Base-by-base conservation (phyloP, 2,888 invertebrate genomes). In the Onthophagus sagittarius region DNA sequence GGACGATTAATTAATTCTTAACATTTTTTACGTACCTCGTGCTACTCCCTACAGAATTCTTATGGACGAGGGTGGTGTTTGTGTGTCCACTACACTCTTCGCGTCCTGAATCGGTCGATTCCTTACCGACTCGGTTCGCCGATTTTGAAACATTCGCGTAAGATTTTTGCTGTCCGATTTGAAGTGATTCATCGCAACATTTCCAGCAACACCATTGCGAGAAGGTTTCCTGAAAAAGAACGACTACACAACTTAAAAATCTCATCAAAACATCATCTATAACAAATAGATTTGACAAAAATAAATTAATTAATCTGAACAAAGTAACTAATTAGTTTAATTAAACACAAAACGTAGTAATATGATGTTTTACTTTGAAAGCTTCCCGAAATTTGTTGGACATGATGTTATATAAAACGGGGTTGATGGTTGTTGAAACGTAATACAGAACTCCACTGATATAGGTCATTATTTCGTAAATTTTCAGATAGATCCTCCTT, bases 361-460 rank as follows among this genome's bases (percentile, higher is more conserved):
- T 23, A 2, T 53, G 11, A 7, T 63, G 71, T 70, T 87, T 86
- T 86, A 95, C 96, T 92, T 93, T 94, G 86, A 97, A 97, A 67
- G 97, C 97, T 77, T 93, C 93, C 65, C 96, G 89, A 83, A 97
- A 97, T 84, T 96, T 96, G 84, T 94, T 91, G 5, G 96, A 97
- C 96, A 97, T 96, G 72, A 96, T 93, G 85, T 96, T 95, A 86
- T 98, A 97, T 62, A 97, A 89, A 76, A 97, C 89, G 0, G 97
- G 97, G 85, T 97, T 98, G 82, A 97, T 93, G 80, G 95, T 95
- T 11, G 97, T 95, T 6, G 96, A 96, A 79, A 97, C 85, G 85
- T 95, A 97, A 87, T 97, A 97, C 75, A 96, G 89, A 0, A 97
- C 90, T 0, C 97, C 97, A 0, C 96, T 96, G 39, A 92, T 88